These are phyloP conservation scores for Drosophila prostipennis DNA, from an alignment of 2,888 invertebrate genomes.

Conservation along the genomic window DNA sequence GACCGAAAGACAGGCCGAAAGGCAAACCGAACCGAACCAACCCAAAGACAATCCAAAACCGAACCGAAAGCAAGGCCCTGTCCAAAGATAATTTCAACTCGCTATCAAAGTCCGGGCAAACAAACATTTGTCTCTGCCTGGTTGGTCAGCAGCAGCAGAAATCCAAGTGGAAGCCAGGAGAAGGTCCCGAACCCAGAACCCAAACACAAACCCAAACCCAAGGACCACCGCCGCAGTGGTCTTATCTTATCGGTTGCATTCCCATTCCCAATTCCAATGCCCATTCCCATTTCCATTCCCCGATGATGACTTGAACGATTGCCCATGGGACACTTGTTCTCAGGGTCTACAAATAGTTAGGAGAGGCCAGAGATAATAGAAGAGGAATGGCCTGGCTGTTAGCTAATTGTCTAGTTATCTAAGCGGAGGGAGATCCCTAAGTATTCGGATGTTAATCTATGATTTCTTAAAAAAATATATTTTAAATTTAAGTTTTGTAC, in stretches of 20 bases:
- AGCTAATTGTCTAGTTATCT: conserved; percentile 44
- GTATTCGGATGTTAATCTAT: neutral
- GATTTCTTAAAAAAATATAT: neutral
- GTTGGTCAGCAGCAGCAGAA: conserved; percentile 2
- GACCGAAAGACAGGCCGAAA: conserved; percentile 13
- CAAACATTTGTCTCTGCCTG: conserved; percentile 68
- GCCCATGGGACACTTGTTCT: conserved; percentile 63
- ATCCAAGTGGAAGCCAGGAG: conserved; percentile 16
- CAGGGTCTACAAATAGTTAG: conserved; percentile 41
- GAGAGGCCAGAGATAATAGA: conserved; percentile 13
- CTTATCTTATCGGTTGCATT: conserved; percentile 44
- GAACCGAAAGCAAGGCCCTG: conserved; percentile 7
- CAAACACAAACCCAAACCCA: conserved; percentile 34
- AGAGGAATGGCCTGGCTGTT: conserved; percentile 30
- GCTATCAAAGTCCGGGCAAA: conserved; percentile 57
- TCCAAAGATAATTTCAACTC: conserved; percentile 40
- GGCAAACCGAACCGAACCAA: conserved; percentile 5
- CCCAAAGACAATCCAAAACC: conserved; percentile 1
- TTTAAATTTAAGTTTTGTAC: too few species aligned
- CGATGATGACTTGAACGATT: conserved; percentile 51
- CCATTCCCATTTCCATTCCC: conserved; percentile 26
- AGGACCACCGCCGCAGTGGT: conserved; percentile 53
- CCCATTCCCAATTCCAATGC: conserved; percentile 24
- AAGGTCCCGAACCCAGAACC: neutral
- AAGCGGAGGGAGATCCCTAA: conserved; percentile 3